phyloP scores from a whole-genome alignment of 2,113 vertebrate genomes.

The Hiodon tergisus region DNA sequence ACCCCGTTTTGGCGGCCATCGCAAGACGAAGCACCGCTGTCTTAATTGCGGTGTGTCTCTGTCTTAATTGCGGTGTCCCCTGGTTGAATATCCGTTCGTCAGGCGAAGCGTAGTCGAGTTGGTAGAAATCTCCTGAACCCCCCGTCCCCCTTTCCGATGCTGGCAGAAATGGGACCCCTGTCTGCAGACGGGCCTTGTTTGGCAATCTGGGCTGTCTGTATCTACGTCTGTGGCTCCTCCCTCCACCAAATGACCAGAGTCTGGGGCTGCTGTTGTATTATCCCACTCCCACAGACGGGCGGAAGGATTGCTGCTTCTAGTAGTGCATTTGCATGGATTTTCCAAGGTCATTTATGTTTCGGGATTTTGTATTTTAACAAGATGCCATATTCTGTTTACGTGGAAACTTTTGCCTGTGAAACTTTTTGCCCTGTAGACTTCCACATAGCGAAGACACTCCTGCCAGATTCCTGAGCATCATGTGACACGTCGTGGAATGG shows the following conservation, averaged over 20 bases:
- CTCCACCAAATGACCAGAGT: too few species aligned
- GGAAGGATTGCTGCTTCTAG: neutral
- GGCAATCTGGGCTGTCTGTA: too few species aligned
- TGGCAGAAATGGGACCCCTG: too few species aligned
- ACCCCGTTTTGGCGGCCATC: slow-evolving; percentile 48
- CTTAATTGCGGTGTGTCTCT: slow-evolving; percentile 36
- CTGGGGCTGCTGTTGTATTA: neutral
- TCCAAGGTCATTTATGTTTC: too few species aligned
- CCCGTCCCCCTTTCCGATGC: too few species aligned
- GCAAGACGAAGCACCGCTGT: slow-evolving; percentile 38
- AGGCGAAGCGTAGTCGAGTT: too few species aligned
- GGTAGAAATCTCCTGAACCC: too few species aligned
- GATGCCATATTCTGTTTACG: neutral
- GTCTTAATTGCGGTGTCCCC: neutral
- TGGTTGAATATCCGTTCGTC: too few species aligned
- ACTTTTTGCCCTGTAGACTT: too few species aligned
- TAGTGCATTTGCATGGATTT: neutral
- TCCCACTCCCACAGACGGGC: neutral
- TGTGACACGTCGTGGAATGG: slow-evolving; percentile 12
- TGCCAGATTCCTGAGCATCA: neutral
- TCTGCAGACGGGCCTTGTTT: too few species aligned
- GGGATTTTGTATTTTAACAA: neutral
- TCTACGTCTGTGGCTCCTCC: too few species aligned
- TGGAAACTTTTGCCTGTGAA: too few species aligned
- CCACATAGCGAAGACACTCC: neutral